Conservation (phyloP, 1,140 invertebrate species). For the Paracyclopina nana region DNA sequence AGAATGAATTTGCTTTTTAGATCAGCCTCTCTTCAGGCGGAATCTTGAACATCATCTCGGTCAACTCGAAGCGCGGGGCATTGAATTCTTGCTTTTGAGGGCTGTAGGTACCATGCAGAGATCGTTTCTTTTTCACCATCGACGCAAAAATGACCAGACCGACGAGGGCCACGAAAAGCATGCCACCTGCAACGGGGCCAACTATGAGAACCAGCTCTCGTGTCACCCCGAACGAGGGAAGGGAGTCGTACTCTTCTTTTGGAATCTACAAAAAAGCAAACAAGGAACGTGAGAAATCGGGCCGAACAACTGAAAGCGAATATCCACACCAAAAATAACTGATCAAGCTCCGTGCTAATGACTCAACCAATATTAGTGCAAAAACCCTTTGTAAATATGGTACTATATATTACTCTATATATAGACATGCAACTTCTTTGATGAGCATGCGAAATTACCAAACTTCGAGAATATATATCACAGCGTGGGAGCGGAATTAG, state of each 20-base stretch:
- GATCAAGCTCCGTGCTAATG: too few relatives aligned
- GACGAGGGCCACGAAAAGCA: slow-evolving; percentile 38
- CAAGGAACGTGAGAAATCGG: too few relatives aligned
- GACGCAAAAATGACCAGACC: slow-evolving; percentile 48
- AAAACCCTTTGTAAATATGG: too few relatives aligned
- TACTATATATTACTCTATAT: too few relatives aligned
- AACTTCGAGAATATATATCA: too few relatives aligned
- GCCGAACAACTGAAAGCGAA: too few relatives aligned
- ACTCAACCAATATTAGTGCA: too few relatives aligned
- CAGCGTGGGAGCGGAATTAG: not conserved
- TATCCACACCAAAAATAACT: too few relatives aligned
- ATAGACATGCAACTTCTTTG: too few relatives aligned
- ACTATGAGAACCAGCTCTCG: slow-evolving; percentile 39
- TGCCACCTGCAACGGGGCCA: slow-evolving; percentile 46
- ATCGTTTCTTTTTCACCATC: slow-evolving; percentile 76
- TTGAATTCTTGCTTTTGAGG: slow-evolving; percentile 30
- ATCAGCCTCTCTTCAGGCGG: slow-evolving; percentile 88
- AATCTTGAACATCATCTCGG: slow-evolving; percentile 10
- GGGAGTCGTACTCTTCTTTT: too few relatives aligned
- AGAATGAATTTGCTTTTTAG: slow-evolving; percentile 24
- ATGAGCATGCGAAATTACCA: not conserved
- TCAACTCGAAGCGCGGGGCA: slow-evolving; percentile 15
- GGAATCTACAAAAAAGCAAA: too few relatives aligned
- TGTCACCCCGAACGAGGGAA: not conserved
- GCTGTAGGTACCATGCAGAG: slow-evolving; percentile 85